Evolutionary conservation across 2,797 vertebrate species (phyloP), one percentile per base, ranked within the genome.

Genomic region (Anguilla anguilla): DNA sequence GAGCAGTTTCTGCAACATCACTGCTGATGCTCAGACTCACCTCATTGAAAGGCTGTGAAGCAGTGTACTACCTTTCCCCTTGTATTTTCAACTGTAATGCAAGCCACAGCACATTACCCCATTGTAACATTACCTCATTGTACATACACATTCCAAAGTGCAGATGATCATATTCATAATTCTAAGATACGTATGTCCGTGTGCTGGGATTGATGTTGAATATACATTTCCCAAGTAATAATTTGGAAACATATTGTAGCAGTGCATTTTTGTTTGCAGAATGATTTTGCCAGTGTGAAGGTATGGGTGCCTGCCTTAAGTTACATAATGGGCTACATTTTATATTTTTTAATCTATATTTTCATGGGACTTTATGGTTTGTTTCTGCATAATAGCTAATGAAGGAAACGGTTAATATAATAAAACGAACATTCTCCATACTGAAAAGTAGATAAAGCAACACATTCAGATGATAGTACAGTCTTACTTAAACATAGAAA

Each of bases 11-110:
- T 85, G 61, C 90, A 90, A 91, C 89, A 88, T 84, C 31, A 87
- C 67, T 43, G 89, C 86, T 86, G 85, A 90, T 88, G 84, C 90
- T 90, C 91, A 81, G 86, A 86, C 92, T 93, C 90, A 91, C 90
- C 93, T 91, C 89, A 89, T 88, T 17, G 92, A 94, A 94, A 93
- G 91, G 88, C 87, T 85, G 86, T 86, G 17, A 7, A 0, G 81
- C 81, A 13, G 43, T 49, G 28, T 69, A 46, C 43, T 22, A 61
- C 28, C 31, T 87, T 74, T 31, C 28, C 49, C 25, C 67, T 28
- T 35, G 79, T 22, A 49, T 69, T 87, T n/a, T 81, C 43, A 43
- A 43, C 15, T 28, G 55, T 1, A 59, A 22, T 51, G 43, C 19
- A 51, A 51, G 1, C 11, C 19, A 25, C 57, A 67, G n/a, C 57